phyloP scores from a whole-genome alignment of 2,113 vertebrate genomes.

The Callipepla californica region DNA sequence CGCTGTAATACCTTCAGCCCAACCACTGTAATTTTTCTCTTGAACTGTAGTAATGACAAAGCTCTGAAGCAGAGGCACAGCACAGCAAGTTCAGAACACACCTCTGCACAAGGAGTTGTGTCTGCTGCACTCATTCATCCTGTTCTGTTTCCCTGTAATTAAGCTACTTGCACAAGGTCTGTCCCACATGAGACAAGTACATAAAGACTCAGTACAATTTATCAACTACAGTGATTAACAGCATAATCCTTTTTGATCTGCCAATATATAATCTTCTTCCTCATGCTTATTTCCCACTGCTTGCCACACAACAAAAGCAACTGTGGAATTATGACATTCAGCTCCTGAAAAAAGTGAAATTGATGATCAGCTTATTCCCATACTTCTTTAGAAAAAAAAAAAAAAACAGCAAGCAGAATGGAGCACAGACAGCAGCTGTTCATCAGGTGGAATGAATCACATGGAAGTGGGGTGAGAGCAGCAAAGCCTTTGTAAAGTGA shows the following conservation, averaged over 20 bases:
- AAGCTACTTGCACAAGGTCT: not conserved
- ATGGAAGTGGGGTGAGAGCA: not conserved
- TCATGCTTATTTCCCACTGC: not conserved
- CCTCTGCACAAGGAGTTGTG: fast-evolving
- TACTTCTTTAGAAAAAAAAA: not conserved
- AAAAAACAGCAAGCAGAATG: not conserved
- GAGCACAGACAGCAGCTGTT: not conserved
- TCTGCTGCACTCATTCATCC: not conserved
- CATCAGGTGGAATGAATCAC: not conserved
- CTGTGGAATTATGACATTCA: not conserved
- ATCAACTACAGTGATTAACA: not conserved
- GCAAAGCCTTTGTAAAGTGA: fast-evolving
- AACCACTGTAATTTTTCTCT: not conserved
- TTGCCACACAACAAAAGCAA: not conserved
- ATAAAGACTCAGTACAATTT: not conserved
- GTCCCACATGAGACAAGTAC: not conserved
- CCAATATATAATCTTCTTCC: fast-evolving
- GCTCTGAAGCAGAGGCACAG: not conserved
- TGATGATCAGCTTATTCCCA: not conserved
- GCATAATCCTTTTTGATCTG: not conserved
- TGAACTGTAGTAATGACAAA: not conserved
- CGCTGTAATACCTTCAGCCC: not conserved
- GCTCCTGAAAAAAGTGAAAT: not conserved
- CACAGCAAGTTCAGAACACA: not conserved
- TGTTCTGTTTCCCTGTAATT: not conserved